These are phyloP conservation scores for Bucorvus abyssinicus DNA, from an alignment of 2,797 vertebrate species.

Conservation along the genomic window DNA sequence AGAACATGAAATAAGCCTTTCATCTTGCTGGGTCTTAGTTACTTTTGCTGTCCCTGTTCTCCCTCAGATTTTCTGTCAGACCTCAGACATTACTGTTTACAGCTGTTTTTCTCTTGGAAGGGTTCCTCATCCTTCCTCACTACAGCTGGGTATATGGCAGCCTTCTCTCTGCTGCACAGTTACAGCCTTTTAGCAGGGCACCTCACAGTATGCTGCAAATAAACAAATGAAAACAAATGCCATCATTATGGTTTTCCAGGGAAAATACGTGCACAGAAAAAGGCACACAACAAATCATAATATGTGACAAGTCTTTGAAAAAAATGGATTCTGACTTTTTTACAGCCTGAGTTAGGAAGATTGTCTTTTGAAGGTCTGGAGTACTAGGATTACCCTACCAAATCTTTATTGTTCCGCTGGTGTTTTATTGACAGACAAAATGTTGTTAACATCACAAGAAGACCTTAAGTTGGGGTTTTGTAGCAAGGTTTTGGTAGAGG, in stretches of 20 bases:
- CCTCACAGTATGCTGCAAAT: neutral
- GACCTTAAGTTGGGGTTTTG: neutral
- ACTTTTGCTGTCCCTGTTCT: neutral
- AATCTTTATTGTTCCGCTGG: neutral
- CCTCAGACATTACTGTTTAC: neutral
- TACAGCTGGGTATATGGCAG: neutral
- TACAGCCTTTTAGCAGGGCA: neutral
- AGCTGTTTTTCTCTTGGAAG: neutral
- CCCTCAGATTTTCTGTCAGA: neutral
- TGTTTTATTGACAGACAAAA: neutral
- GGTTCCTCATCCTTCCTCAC: neutral
- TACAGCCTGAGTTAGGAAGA: neutral
- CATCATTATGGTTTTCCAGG: neutral
- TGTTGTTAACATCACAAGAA: neutral
- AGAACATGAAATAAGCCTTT: neutral
- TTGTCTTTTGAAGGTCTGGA: neutral
- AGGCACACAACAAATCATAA: neutral
- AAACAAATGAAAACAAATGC: neutral
- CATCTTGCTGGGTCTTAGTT: neutral
- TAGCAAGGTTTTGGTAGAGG: neutral
- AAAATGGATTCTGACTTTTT: neutral
- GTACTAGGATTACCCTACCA: neutral
- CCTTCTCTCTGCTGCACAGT: neutral
- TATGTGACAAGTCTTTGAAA: neutral
- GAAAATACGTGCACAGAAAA: neutral